phyloP scores from a whole-genome alignment of 1,140 invertebrate species.

The Solen grandis region DNA sequence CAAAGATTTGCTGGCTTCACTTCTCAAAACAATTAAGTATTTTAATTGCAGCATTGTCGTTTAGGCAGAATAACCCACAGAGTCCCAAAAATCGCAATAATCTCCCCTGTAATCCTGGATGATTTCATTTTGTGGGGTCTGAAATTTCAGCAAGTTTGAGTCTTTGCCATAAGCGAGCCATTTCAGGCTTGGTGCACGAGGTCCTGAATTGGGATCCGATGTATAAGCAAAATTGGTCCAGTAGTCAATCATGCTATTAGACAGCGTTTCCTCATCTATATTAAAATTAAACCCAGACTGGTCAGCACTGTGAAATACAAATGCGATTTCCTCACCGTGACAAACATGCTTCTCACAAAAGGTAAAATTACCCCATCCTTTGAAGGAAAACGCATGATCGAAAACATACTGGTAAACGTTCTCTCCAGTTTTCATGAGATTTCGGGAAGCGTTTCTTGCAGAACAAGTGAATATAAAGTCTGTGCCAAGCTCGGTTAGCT shows the following conservation, averaged over 20 bases:
- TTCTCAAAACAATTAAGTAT: too few species aligned
- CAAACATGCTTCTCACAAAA: constrained; percentile 66
- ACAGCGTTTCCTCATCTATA: constrained; percentile 59
- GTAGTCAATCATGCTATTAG: constrained; percentile 62
- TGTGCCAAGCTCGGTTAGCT: constrained; percentile 55
- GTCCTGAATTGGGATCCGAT: constrained; percentile 55
- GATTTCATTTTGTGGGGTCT: constrained; percentile 41
- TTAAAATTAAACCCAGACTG: constrained; percentile 60
- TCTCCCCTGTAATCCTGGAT: constrained; percentile 46
- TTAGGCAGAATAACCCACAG: constrained; percentile 60
- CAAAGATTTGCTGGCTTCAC: too few species aligned
- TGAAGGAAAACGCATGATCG: constrained; percentile 64
- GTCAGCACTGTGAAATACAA: constrained; percentile 63
- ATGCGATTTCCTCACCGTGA: constrained; percentile 69
- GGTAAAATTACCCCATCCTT: constrained; percentile 65
- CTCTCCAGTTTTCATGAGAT: constrained; percentile 18
- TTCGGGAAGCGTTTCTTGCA: constrained; percentile 53
- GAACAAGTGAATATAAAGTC: constrained; percentile 66
- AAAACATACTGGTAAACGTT: constrained; percentile 59
- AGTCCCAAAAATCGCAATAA: constrained; percentile 66
- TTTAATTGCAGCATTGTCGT: too few species aligned
- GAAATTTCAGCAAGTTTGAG: constrained; percentile 36
- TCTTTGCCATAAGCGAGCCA: constrained; percentile 59
- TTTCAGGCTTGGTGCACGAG: background rate
- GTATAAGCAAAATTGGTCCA: constrained; percentile 74